Evolutionary conservation across 2,888 invertebrate species (phyloP).

Genomic region (Perizoma flavofasciatum): DNA sequence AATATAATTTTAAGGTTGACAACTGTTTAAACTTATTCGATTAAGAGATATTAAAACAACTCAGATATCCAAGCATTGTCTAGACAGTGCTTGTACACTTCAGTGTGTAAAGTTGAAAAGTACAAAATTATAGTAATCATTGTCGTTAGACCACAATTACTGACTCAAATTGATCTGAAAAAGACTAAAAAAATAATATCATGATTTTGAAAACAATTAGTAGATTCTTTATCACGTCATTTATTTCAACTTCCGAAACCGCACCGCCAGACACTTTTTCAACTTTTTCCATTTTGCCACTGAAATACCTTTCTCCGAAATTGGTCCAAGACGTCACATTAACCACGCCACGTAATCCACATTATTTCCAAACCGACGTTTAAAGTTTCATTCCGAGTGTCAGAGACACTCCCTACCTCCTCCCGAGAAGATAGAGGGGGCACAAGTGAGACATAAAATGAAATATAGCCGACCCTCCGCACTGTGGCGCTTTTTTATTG

Average conservation of each 20-base stretch:
- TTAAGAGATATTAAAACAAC: no score
- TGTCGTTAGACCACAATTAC: no score
- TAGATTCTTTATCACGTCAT: not conserved
- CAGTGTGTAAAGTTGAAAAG: no score
- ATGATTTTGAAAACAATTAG: not conserved
- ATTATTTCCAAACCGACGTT: slow-evolving; percentile 69
- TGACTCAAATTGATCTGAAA: no score
- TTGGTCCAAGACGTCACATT: slow-evolving; percentile 45
- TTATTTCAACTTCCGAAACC: slow-evolving; percentile 12
- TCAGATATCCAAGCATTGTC: no score
- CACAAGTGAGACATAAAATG: slow-evolving; percentile 65
- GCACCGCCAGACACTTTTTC: slow-evolving; percentile 18
- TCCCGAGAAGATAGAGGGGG: slow-evolving; percentile 38
- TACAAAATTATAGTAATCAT: no score
- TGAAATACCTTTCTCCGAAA: slow-evolving; percentile 37
- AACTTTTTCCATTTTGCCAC: slow-evolving; percentile 28
- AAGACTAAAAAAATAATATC: no score
- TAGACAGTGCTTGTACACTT: no score
- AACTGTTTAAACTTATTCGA: no score
- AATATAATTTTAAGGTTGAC: no score
- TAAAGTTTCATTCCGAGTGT: slow-evolving; percentile 75
- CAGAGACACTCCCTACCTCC: slow-evolving; percentile 54
- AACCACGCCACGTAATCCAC: slow-evolving; percentile 62
- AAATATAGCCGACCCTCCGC: slow-evolving; percentile 68
- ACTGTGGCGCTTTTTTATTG: slow-evolving; percentile 72